Conservation (phyloP, 2,797 vertebrate genomes). For the Poecilia picta region DNA sequence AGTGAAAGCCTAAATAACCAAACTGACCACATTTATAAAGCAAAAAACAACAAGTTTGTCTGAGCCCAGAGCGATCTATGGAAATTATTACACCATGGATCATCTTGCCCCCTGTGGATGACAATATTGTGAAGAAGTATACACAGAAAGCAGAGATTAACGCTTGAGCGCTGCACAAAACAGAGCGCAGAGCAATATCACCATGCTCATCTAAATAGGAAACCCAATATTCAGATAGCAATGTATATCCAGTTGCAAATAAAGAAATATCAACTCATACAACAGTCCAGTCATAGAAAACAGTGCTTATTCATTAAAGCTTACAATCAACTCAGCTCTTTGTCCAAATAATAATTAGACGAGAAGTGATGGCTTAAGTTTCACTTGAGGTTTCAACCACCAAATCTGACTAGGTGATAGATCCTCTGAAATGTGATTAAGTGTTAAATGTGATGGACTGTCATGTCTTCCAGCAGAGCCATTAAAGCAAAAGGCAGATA, state of each 20-base stretch:
- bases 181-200: slow-evolving; percentile 34
- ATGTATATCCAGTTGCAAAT: not conserved
- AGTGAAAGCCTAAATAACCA: slow-evolving; percentile 6
- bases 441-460: not conserved
- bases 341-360: not conserved
- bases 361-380: not conserved
- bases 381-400: not conserved
- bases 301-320: not conserved
- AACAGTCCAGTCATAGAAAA: not conserved
- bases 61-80: slow-evolving; percentile 28
- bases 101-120: slow-evolving; percentile 42
- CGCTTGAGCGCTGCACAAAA: slow-evolving; percentile 68
- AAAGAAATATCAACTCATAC: not conserved
- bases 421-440: not conserved
- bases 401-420: not conserved
- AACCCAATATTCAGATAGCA: slow-evolving; percentile 19
- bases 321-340: not conserved
- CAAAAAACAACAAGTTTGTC: slow-evolving; percentile 18
- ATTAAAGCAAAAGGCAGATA: not conserved
- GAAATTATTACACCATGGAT: slow-evolving; percentile 27
- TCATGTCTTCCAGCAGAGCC: not conserved
- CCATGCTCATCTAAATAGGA: slow-evolving; percentile 25
- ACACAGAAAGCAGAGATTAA: slow-evolving; percentile 33
- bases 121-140: slow-evolving; percentile 17
- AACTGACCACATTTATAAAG: not conserved